Base-by-base conservation (phyloP, 1,140 invertebrate genomes). In the Pseudomyrmex flavicornis region DNA sequence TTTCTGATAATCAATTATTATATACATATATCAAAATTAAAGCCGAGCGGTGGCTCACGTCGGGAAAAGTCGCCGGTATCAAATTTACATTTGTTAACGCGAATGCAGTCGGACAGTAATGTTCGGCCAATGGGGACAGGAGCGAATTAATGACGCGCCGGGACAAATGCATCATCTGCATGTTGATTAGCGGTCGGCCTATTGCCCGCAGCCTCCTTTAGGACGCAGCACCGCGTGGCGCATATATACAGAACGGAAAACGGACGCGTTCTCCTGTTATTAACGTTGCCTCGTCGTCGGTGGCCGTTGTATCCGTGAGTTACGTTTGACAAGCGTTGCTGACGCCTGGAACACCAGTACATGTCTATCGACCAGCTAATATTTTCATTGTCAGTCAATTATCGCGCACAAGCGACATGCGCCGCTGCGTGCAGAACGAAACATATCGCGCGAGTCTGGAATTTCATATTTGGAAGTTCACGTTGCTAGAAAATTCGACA, bases 11-110 rank as follows among this genome's bases (percentile, higher is more conserved):
- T 79, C 20, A 44, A 79, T 69, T 79, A 70, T 79, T 50, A 52
- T 15, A 22, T 13, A 63, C 15, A 50, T 26, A 17, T 50, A 62
- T 62, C 35, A 63, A 59, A 12, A 35, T 46, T 46, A 69, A 48
- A 68, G 4, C 44, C 76, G 20, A 26, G 35, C 20, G 20, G 3
- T 17, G 22, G 35, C 44, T 66, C n/a, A 68, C 15, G 56, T 50
- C 15, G 66, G 61, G 56, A 44, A 61, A 77, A 66, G 75, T 86
- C 63, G 75, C 83, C 56, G 35, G 61, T 72, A 74, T 86, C 58
- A 52, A 63, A 84, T 87, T 84, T 77, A 72, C 86, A 87, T 87
- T 83, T 75, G 75, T 87, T 87, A 83, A 87, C 83, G 86, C 82
- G 72, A 69, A 87, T 52, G 58, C 20, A 48, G 35, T 72, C 46